These are phyloP conservation scores for Cariama cristata DNA, from an alignment of 2,113 vertebrate species.

Conservation along the genomic window DNA sequence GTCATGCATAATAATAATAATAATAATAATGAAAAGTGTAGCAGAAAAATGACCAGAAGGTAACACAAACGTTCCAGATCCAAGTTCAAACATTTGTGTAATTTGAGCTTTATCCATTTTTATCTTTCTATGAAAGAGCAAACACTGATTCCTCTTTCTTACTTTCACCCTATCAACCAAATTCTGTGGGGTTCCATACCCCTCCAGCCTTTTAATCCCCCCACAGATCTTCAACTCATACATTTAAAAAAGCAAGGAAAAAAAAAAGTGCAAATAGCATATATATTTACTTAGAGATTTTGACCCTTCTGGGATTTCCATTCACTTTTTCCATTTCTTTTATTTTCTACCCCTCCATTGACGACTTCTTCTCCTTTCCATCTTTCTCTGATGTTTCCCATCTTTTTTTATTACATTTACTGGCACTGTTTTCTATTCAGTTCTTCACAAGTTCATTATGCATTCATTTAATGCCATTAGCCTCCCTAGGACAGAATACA, in stretches of 20 bases:
- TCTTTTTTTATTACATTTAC: background rate
- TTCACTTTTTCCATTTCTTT: background rate
- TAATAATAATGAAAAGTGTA: background rate
- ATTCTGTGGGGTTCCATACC: accelerated
- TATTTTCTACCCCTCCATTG: background rate
- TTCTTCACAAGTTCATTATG: background rate
- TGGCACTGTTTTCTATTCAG: background rate
- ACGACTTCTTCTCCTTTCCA: background rate
- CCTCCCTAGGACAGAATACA: background rate
- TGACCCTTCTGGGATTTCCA: background rate
- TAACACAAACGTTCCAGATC: background rate
- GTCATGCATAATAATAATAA: background rate
- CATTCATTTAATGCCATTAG: background rate
- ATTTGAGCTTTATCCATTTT: background rate
- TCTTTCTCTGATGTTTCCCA: background rate
- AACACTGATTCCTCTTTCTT: background rate
- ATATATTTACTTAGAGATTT: background rate
- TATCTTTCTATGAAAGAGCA: background rate
- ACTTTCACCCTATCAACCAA: background rate
- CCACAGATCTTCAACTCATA: background rate
- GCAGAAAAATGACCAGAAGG: background rate
- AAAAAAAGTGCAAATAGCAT: background rate
- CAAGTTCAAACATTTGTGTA: background rate
- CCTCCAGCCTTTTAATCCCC: background rate
- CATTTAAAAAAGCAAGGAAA: background rate